Evolutionary conservation across 2,113 vertebrate species (phyloP).

Genomic region (Alces alces): DNA sequence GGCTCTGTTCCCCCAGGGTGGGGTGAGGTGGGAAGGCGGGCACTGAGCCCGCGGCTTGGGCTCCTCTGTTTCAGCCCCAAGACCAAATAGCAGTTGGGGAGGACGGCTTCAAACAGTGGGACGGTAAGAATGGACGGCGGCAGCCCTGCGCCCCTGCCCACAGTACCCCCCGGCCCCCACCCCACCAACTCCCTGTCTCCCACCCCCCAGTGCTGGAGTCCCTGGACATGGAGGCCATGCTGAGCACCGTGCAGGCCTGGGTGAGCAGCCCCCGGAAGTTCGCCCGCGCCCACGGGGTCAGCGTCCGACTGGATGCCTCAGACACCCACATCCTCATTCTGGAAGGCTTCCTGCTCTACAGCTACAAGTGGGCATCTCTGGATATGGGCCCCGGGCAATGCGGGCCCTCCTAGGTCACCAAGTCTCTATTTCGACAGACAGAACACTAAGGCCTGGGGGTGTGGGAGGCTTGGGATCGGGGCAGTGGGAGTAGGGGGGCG

Average conservation of each 20-base stretch:
- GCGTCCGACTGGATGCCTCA: slow-evolving; percentile 74
- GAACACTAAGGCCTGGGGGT: neutral
- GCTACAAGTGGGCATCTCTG: slow-evolving; percentile 81
- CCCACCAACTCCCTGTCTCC: neutral
- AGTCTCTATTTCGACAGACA: rapidly evolving
- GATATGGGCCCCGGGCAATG: neutral
- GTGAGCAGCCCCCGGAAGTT: slow-evolving; percentile 91
- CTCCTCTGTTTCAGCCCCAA: slow-evolving; percentile 95
- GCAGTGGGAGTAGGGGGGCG: rapidly evolving
- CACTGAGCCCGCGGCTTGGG: slow-evolving; percentile 81
- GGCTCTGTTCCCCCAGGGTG: neutral
- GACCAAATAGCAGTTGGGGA: slow-evolving; percentile 97
- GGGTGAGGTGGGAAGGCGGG: rapidly evolving
- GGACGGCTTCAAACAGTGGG: slow-evolving; percentile 99
- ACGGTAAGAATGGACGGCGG: slow-evolving; percentile 87
- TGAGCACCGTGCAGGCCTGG: slow-evolving; percentile 95
- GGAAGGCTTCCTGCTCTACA: slow-evolving; percentile 96
- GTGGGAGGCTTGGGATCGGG: neutral
- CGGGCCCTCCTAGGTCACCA: rapidly evolving
- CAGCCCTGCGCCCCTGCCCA: neutral
- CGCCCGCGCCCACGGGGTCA: slow-evolving; percentile 93
- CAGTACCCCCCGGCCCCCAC: rapidly evolving
- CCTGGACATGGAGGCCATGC: slow-evolving; percentile 97
- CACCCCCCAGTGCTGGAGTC: slow-evolving; percentile 79
- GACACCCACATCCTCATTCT: slow-evolving; percentile 92